Percentiles rank a stretch among this genome's conserved stretches.
phyloP scores from a whole-genome alignment of 2,113 vertebrate species.

The Lichenostomus cassidix region DNA sequence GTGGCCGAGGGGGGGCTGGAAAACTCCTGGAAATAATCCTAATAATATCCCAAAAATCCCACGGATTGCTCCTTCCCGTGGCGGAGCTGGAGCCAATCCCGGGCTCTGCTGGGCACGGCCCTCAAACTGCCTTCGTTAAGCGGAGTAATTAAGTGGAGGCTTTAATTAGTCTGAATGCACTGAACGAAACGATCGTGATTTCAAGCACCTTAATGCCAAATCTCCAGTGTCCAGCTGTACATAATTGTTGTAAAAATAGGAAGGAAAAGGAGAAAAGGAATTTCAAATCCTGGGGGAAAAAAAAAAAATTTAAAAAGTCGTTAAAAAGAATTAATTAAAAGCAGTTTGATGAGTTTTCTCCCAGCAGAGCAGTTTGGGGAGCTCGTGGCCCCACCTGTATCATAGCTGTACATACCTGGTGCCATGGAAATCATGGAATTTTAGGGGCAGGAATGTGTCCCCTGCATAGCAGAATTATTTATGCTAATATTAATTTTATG shows the following conservation, averaged over 20 bases:
- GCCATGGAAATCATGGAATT: neutral
- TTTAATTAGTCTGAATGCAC: conserved; percentile 59
- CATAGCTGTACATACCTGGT: conserved; percentile 27
- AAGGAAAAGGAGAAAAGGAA: neutral
- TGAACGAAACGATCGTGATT: conserved; percentile 21
- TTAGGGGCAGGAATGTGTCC: neutral
- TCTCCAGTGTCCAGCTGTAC: conserved; percentile 50
- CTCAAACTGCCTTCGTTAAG: neutral
- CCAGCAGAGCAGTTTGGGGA: neutral
- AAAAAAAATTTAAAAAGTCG: too few species aligned
- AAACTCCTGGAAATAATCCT: neutral
- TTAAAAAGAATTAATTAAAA: neutral
- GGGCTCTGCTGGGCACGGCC: neutral
- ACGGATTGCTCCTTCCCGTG: neutral
- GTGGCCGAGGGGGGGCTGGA: neutral
- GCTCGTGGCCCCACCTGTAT: neutral
- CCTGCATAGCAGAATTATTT: conserved; percentile 71
- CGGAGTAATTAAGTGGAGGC: neutral
- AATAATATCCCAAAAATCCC: neutral
- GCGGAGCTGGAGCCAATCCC: neutral
- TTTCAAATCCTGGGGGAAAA: too few species aligned
- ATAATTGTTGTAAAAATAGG: conserved; percentile 10
- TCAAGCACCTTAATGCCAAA: conserved; percentile 66
- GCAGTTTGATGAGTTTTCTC: neutral
- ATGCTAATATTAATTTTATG: conserved; percentile 70